Conservation (phyloP, 2,113 vertebrate species). For the Phoxinus phoxinus region DNA sequence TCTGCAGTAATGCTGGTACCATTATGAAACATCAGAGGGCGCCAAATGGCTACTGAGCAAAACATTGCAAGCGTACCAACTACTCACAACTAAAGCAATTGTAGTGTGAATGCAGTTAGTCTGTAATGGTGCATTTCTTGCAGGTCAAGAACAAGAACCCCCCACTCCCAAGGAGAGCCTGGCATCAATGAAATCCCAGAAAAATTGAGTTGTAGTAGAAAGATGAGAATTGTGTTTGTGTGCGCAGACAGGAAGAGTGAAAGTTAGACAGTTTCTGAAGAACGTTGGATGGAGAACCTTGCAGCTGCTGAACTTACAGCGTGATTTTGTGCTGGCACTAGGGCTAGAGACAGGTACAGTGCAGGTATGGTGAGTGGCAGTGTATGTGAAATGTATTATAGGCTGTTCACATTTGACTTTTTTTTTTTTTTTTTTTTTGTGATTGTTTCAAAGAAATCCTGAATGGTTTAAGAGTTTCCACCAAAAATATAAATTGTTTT, state of each 20-base stretch:
- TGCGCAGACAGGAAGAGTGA: constrained; percentile 65
- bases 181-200: not conserved
- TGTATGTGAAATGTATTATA: not conserved
- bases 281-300: constrained; percentile 64
- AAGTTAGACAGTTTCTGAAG: constrained; percentile 66
- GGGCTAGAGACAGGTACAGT: constrained; percentile 66
- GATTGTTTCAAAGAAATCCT: no score
- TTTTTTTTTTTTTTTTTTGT: no score
- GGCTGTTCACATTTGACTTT: not conserved
- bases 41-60: not conserved
- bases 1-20: not conserved
- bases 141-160: not conserved
- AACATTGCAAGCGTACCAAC: not conserved
- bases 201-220: not conserved
- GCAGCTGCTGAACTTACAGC: constrained; percentile 59
- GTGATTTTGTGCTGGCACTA: constrained; percentile 63
- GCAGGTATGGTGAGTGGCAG: constrained; percentile 61
- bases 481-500: no score
- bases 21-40: constrained; percentile 14
- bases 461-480: not conserved
- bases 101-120: not conserved
- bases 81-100: not conserved
- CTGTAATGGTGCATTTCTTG: not conserved
- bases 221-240: constrained; percentile 14
- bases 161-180: not conserved